Conservation (phyloP, 2,888 invertebrate genomes). For the Drosophila robusta region DNA sequence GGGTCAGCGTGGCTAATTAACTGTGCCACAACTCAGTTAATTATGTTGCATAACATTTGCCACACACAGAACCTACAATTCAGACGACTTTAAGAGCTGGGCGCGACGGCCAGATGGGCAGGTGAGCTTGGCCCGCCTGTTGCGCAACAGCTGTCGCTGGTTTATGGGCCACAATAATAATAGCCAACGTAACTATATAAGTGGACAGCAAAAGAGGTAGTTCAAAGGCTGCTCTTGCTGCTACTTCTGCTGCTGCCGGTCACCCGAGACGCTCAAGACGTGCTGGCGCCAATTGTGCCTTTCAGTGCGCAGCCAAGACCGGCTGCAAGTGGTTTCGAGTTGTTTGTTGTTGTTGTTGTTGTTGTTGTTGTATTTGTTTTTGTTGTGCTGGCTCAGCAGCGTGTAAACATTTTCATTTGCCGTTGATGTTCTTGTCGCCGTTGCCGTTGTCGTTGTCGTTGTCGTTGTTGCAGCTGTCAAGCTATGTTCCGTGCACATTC, state of each 20-base stretch:
- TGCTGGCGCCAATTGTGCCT: slow-evolving; percentile 59
- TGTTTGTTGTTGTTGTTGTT: neutral
- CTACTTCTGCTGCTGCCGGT: slow-evolving; percentile 12
- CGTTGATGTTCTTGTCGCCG: slow-evolving; percentile 42
- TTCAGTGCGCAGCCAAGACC: slow-evolving; percentile 6
- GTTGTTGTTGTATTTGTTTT: slow-evolving; percentile 2
- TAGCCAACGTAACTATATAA: slow-evolving; percentile 10
- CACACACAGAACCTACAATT: slow-evolving; percentile 9
- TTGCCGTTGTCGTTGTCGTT: slow-evolving; percentile 32
- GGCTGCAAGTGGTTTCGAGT: slow-evolving; percentile 23
- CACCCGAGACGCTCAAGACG: slow-evolving; percentile 61
- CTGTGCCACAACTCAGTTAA: slow-evolving; percentile 41
- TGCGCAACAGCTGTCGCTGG: slow-evolving; percentile 23
- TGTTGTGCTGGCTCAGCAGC: slow-evolving; percentile 55
- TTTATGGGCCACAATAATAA: slow-evolving; percentile 27
- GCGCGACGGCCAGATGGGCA: neutral
- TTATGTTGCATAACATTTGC: slow-evolving; percentile 39
- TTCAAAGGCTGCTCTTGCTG: neutral
- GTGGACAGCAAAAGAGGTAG: neutral
- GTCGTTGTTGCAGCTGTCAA: slow-evolving; percentile 61
- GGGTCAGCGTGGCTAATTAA: slow-evolving; percentile 35
- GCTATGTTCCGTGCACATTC: slow-evolving; percentile 74
- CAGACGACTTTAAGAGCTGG: slow-evolving; percentile 2
- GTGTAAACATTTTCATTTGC: slow-evolving; percentile 77
- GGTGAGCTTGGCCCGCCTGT: slow-evolving; percentile 21